phyloP scores from a whole-genome alignment of 2,113 vertebrate genomes.

The Centropus unirufus region DNA sequence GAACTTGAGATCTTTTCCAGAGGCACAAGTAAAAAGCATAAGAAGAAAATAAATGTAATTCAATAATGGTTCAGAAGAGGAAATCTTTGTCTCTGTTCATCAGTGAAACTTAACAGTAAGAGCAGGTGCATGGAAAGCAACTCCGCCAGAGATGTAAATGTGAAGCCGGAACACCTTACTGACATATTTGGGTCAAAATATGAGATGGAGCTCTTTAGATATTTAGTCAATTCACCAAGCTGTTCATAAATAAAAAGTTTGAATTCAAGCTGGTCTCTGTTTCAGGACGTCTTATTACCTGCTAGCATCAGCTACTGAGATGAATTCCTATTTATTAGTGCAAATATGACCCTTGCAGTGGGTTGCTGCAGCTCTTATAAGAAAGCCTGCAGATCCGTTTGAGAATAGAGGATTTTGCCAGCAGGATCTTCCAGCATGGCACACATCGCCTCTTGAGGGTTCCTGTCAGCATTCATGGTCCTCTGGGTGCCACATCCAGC shows the following conservation, averaged over 20 bases:
- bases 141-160: not conserved
- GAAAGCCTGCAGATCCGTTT: rapidly evolving
- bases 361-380: not conserved
- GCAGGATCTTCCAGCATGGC: not conserved
- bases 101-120: not conserved
- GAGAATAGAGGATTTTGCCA: not conserved
- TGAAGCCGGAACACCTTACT: not conserved
- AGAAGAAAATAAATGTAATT: conserved; percentile 64
- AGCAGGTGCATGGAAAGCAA: conserved; percentile 41
- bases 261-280: not conserved
- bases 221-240: not conserved
- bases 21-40: not conserved
- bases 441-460: rapidly evolving
- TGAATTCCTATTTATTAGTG: not conserved
- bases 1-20: conserved; percentile 75
- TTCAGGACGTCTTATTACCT: not conserved
- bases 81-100: conserved; percentile 16
- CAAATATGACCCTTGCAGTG: not conserved
- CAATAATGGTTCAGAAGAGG: conserved; percentile 11
- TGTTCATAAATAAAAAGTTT: not conserved
- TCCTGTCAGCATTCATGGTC: not conserved
- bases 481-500: not conserved
- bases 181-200: not conserved
- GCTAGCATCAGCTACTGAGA: not conserved
- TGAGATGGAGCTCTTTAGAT: not conserved